A percentile compares a stretch with the other conserved stretches of the same genome.
These are phyloP conservation scores for Agrochola lota DNA, from an alignment of 2,888 invertebrate genomes.

Conservation along the genomic window DNA sequence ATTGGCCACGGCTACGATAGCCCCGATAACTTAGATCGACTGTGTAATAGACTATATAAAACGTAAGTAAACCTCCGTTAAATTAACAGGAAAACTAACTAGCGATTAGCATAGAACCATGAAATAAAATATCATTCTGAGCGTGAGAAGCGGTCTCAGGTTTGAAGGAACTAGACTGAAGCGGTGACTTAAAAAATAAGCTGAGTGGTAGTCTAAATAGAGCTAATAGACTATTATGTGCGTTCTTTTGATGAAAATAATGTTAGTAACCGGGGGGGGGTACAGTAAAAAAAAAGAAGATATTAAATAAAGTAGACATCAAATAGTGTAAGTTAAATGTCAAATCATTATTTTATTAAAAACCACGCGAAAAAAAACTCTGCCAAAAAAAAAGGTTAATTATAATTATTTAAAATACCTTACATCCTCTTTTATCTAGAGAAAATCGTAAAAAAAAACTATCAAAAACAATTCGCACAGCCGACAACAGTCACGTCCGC, in stretches of 20 bases:
- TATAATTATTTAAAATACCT: not conserved
- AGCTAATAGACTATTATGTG: not conserved
- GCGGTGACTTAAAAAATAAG: conserved; percentile 13
- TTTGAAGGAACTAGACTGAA: conserved; percentile 37
- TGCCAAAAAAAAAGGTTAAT: too few species aligned
- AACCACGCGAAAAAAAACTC: not conserved
- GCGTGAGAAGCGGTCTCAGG: conserved; percentile 52
- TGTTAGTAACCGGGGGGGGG: not conserved
- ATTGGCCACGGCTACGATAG: conserved; percentile 42
- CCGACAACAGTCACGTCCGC: conserved; percentile 40
- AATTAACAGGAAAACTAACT: conserved; percentile 45
- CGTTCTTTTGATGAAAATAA: not conserved
- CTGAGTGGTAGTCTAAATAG: not conserved
- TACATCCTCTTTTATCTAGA: not conserved
- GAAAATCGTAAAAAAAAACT: too few species aligned
- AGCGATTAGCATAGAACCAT: conserved; percentile 40
- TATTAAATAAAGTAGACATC: too few species aligned
- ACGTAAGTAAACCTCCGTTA: conserved; percentile 53
- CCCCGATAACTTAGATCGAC: conserved; percentile 36
- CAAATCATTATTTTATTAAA: not conserved
- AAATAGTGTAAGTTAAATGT: too few species aligned
- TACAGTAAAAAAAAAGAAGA: too few species aligned
- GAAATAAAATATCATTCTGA: conserved; percentile 47
- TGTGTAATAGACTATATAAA: conserved; percentile 47
- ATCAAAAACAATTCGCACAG: conserved; percentile 7